Evolutionary conservation across 1,140 invertebrate genomes (phyloP).

Genomic region (Drosophila parabipectinata): DNA sequence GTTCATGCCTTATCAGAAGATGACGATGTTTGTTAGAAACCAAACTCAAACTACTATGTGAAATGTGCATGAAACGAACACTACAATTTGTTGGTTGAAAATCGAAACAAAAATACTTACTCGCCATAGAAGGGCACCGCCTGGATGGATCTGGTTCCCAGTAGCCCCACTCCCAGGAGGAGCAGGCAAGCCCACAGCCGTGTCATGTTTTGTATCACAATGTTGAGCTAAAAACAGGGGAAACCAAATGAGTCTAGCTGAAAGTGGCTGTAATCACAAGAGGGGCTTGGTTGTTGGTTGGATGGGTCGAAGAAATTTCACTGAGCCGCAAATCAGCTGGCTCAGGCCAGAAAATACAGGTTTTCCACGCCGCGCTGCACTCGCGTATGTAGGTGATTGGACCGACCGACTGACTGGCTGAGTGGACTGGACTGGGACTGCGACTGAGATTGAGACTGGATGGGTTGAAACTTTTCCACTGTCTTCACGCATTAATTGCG

Average conservation of each 20-base stretch:
- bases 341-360: slow-evolving; percentile 57
- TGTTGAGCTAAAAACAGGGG: slow-evolving; percentile 36
- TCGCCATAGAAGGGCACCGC: slow-evolving; percentile 68
- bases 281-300: slow-evolving; percentile 21
- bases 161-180: slow-evolving; percentile 50
- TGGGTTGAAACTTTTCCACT: slow-evolving; percentile 67
- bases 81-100: slow-evolving; percentile 34
- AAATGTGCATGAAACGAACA: slow-evolving; percentile 69
- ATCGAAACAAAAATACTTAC: slow-evolving; percentile 41
- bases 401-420: background rate
- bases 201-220: slow-evolving; percentile 47
- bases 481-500: slow-evolving; percentile 68
- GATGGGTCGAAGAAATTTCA: slow-evolving; percentile 57
- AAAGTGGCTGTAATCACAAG: slow-evolving; percentile 47
- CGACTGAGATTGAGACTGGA: slow-evolving; percentile 2
- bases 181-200: slow-evolving; percentile 63
- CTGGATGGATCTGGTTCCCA: slow-evolving; percentile 42
- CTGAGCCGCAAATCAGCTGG: slow-evolving; percentile 57
- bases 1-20: slow-evolving; percentile 46
- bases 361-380: slow-evolving; percentile 61
- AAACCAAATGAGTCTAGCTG: slow-evolving; percentile 37
- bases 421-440: slow-evolving; percentile 1
- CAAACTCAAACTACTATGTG: slow-evolving; percentile 34
- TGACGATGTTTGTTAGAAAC: slow-evolving; percentile 34
- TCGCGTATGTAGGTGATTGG: slow-evolving; percentile 55